phyloP scores from a whole-genome alignment of 2,797 vertebrate genomes.

The Poecile montanus region DNA sequence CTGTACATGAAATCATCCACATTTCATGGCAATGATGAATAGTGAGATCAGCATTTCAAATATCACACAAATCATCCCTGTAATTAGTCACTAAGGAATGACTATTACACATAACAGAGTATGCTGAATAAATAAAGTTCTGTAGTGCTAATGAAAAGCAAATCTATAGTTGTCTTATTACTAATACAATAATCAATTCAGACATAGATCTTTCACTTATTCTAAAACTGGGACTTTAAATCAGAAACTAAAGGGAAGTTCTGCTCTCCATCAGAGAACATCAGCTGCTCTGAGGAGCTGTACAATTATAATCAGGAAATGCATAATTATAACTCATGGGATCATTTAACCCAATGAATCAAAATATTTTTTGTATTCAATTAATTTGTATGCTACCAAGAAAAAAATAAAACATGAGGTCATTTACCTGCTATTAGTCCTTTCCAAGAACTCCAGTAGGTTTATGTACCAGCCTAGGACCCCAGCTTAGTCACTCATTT shows the following conservation, averaged over 20 bases:
- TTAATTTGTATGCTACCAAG: neutral
- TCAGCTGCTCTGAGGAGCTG: neutral
- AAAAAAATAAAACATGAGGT: neutral
- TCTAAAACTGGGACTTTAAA: neutral
- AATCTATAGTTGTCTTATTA: neutral
- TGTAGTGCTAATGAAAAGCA: neutral
- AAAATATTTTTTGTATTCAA: neutral
- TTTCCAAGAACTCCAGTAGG: neutral
- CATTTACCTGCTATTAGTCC: neutral
- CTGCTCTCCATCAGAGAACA: neutral
- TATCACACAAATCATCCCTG: neutral
- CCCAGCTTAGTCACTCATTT: neutral
- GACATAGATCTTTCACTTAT: neutral
- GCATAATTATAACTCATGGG: neutral
- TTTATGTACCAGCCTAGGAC: neutral
- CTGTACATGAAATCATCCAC: neutral
- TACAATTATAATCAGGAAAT: neutral
- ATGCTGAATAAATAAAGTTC: neutral
- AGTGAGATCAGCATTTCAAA: neutral
- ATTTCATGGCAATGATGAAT: neutral
- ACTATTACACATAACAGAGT: neutral
- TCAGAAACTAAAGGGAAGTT: neutral
- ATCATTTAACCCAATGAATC: neutral
- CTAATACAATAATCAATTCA: neutral
- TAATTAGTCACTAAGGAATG: conserved; percentile 21